A percentile compares a stretch with the other conserved stretches of the same genome.
Evolutionary conservation across 2,113 vertebrate species (phyloP).

Genomic region (western clawed frog (Xenopus tropicalis)): UCB_Xtro_10.0 CM004452.2:23641501-23642000

Average conservation of each 20-base stretch:
- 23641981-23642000: conserved; percentile 34
- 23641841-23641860: conserved; percentile 34
- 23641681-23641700: no score
- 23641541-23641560: no score
- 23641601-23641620: no score
- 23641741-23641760: not conserved
- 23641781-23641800: conserved; percentile 14
- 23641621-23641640: no score
- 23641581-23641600: no score
- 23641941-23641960: conserved; percentile 27
- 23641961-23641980: conserved; percentile 29
- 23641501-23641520: no score
- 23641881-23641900: conserved; percentile 43
- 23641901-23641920: conserved; percentile 25
- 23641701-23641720: not conserved
- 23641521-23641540: no score
- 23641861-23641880: conserved; percentile 32
- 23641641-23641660: no score
- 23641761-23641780: conserved; percentile 11
- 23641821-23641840: conserved; percentile 16
- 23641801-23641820: conserved; percentile 21
- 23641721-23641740: not conserved
- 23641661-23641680: no score
- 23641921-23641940: conserved; percentile 20
- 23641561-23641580: no score